phyloP scores from a whole-genome alignment of 1,140 invertebrate genomes.

The Lysiphlebus fabarum region DNA sequence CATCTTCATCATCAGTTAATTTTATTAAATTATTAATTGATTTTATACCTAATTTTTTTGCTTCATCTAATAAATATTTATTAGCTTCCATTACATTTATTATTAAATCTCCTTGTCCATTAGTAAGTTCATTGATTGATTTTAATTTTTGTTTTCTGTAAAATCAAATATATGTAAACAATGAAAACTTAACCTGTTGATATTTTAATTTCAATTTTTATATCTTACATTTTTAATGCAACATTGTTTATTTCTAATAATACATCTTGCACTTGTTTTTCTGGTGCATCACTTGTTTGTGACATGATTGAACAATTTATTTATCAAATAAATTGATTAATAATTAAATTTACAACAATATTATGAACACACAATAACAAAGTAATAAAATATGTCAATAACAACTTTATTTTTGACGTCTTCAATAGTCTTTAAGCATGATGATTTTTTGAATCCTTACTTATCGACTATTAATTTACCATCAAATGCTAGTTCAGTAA shows the following conservation, averaged over 20 bases:
- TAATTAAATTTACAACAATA: no score
- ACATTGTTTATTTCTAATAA: conserved; percentile 31
- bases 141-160: conserved; percentile 37
- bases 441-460: no score
- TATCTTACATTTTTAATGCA: conserved; percentile 35
- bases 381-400: no score
- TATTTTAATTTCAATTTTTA: background rate
- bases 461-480: no score
- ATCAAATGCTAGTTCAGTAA: no score
- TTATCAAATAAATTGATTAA: no score
- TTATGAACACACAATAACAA: no score
- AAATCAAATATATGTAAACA: conserved; percentile 18
- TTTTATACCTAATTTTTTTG: conserved; percentile 25
- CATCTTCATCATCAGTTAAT: background rate
- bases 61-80: conserved; percentile 25
- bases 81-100: conserved; percentile 30
- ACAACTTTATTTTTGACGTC: no score
- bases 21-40: conserved; percentile 7
- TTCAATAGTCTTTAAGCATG: no score
- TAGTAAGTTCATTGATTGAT: conserved; percentile 33
- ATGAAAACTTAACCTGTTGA: conserved; percentile 5
- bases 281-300: no score
- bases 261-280: conserved; percentile 28
- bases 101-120: conserved; percentile 33
- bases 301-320: no score